Percentiles rank a stretch among this genome's conserved stretches.
Evolutionary conservation across 1,140 invertebrate species (phyloP).

Genomic region (Aphis gossypii): DNA sequence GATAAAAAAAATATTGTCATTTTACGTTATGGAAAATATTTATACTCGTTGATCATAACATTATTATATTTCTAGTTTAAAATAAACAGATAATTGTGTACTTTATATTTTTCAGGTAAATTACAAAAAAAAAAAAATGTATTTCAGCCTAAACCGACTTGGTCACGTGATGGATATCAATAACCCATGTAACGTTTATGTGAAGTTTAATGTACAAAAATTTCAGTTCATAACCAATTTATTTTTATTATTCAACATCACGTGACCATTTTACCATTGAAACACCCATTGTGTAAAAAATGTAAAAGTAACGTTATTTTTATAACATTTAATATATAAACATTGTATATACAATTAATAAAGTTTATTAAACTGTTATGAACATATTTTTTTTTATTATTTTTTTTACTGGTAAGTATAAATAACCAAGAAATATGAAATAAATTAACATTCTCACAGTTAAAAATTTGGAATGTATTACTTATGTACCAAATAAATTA

Average conservation of each 20-base stretch:
- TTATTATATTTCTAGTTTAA: neutral
- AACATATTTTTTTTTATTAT: neutral
- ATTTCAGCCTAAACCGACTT: neutral
- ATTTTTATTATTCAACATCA: constrained; percentile 41
- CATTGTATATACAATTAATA: neutral
- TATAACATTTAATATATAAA: constrained; percentile 24
- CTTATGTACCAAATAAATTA: neutral
- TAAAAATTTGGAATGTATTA: neutral
- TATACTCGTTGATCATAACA: too few relatives aligned
- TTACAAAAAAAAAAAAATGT: neutral
- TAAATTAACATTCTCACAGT: neutral
- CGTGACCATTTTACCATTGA: constrained; percentile 30
- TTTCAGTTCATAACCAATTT: constrained; percentile 34
- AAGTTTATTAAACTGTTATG: neutral
- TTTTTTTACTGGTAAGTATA: neutral
- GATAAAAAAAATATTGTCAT: neutral
- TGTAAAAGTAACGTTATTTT: constrained; percentile 14
- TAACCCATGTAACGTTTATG: constrained; percentile 46
- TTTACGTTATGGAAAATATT: neutral
- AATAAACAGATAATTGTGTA: neutral
- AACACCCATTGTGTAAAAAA: neutral
- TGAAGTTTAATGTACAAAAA: constrained; percentile 18
- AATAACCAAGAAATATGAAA: neutral
- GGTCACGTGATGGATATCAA: constrained; percentile 42
- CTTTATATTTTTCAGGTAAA: neutral